Base-by-base conservation (phyloP, 2,888 invertebrate genomes). In the Uropetala carovei region DNA sequence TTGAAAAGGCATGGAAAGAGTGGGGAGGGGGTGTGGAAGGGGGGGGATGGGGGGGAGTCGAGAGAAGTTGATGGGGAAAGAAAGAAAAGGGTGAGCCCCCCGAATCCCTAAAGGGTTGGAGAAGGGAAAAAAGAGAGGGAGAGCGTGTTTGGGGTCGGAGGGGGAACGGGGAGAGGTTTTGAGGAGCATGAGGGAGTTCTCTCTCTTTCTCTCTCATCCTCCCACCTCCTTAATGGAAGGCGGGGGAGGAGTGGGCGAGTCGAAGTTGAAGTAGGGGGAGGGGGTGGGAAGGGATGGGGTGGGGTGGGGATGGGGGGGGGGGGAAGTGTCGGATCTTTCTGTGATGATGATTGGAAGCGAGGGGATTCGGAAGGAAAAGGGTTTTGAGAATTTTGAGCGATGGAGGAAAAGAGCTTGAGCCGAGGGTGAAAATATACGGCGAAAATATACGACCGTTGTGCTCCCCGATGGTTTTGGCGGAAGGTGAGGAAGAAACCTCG, bases 321-420 rank as follows among this genome's bases (percentile, higher is more conserved):
- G 2, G 14, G 82, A 10, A 57, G 83, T 10, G 83, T 83, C 56
- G 22, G 86, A 64, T 86, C 86, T 86, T 64, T 64, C 89, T 89
- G 68, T 89, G 89, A 89, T 89, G 89, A 89, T 89, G 89, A 89
- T 89, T 89, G 30, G 89, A 60, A 89, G 43, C 43, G 89, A 89
- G 89, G 68, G 89, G 86, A 16, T 27, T n/a, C 27, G 22, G 60
- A 89, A 89, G 89, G 60, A 89, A 43, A 89, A 89, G 89, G 89
- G 89, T 89, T 89, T 64, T 89, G 56, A 57, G 83, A 83, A 83
- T 83, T 83, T 83, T 83, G 64, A 64, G 64, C 43, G 16, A 64
- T 64, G 64, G 16, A 43, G 56, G 89, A 60, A 30, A n/a, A 18
- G 2, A 2, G 30, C 13, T 5, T 43, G 83, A 57, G 83, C n/a